phyloP scores from a whole-genome alignment of 2,888 invertebrate genomes.

The Lasioglossum marginatum region DNA sequence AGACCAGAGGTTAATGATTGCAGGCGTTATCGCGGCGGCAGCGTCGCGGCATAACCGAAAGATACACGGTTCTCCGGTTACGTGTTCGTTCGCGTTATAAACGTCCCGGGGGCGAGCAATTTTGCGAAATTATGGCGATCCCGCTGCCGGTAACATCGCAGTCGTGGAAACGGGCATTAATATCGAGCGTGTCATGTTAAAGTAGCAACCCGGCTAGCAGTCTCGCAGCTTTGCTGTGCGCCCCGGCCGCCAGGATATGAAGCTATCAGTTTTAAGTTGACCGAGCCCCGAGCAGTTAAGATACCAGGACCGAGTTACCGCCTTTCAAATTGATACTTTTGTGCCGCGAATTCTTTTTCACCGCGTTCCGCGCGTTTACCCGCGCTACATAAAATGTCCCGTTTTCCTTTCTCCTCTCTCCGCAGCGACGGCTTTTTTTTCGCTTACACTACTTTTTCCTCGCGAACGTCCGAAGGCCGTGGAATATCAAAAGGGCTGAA shows the following conservation, averaged over 20 bases:
- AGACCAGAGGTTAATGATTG: conserved; percentile 50
- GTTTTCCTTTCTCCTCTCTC: not conserved
- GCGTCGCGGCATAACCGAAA: conserved; percentile 24
- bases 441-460: not conserved
- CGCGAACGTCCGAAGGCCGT: not conserved
- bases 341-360: conserved; percentile 35
- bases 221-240: conserved; percentile 12
- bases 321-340: conserved; percentile 53
- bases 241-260: conserved; percentile 36
- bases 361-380: conserved; percentile 31
- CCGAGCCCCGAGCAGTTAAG: conserved; percentile 43
- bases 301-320: conserved; percentile 39
- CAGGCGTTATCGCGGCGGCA: conserved; percentile 57
- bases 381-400: not conserved
- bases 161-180: conserved; percentile 66
- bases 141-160: conserved; percentile 46
- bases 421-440: not conserved
- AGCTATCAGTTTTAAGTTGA: conserved; percentile 63
- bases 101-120: conserved; percentile 66
- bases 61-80: conserved; percentile 63
- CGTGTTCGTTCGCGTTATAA: conserved; percentile 65
- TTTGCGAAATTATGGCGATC: conserved; percentile 70
- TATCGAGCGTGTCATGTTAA: conserved; percentile 67
- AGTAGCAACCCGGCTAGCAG: conserved; percentile 25
- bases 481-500: conserved; percentile 2